Percentiles rank a stretch among this genome's conserved stretches.
These are phyloP conservation scores for Melipona beecheii DNA, from an alignment of 2,888 invertebrate genomes.

Conservation along the genomic window DNA sequence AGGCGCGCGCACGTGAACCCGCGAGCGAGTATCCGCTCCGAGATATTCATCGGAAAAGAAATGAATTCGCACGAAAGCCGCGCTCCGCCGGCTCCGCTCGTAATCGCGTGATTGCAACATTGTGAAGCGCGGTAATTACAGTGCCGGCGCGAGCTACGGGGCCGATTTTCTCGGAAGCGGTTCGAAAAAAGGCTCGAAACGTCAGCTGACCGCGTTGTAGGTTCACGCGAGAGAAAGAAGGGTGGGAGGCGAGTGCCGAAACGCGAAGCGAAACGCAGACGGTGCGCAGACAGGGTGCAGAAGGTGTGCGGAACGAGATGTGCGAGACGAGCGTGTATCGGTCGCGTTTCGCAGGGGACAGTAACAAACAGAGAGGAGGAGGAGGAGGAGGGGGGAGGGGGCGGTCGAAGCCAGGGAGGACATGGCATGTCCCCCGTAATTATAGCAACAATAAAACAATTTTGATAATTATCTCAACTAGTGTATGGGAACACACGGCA, in stretches of 20 bases:
- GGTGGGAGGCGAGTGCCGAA: constrained; percentile 54
- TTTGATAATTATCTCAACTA: constrained; percentile 84
- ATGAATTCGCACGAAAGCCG: constrained; percentile 51
- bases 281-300: neutral
- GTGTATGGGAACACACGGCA: constrained; percentile 83
- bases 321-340: constrained; percentile 39
- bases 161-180: constrained; percentile 69
- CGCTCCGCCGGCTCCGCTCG: constrained; percentile 13
- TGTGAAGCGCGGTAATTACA: constrained; percentile 62
- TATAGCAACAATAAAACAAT: constrained; percentile 84
- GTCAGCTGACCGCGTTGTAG: constrained; percentile 59
- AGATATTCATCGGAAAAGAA: constrained; percentile 34
- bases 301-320: constrained; percentile 20
- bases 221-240: constrained; percentile 52
- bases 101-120: constrained; percentile 67
- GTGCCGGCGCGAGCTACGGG: constrained; percentile 56
- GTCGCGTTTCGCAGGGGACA: constrained; percentile 35
- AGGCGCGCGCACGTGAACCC: neutral
- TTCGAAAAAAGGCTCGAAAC: constrained; percentile 64
- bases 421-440: constrained; percentile 83
- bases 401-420: constrained; percentile 68
- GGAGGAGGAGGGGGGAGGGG: constrained; percentile 25
- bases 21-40: neutral
- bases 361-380: neutral
- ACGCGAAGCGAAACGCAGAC: constrained; percentile 34